Conservation (phyloP, 2,888 invertebrate genomes). For the Microdon myrmicae region DNA sequence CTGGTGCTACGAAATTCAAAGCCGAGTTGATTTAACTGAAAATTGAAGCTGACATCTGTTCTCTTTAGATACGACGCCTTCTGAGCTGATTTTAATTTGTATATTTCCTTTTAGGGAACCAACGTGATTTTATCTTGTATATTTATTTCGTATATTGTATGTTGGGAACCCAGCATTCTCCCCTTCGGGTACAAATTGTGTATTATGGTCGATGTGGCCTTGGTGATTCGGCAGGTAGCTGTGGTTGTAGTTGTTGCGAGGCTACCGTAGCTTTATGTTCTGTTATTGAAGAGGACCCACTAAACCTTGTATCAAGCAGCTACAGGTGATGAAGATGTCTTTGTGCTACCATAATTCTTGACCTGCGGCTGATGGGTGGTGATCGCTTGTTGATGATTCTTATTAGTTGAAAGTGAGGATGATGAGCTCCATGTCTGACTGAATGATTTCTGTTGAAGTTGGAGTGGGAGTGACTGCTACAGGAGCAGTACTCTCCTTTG, state of each 20-base stretch:
- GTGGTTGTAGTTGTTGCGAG: conserved; percentile 60
- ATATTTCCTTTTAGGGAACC: too few species aligned
- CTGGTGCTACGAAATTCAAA: too few species aligned
- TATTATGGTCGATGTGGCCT: too few species aligned
- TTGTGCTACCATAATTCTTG: conserved; percentile 63
- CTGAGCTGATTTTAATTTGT: too few species aligned
- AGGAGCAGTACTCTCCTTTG: conserved; percentile 66
- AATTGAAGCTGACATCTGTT: too few species aligned
- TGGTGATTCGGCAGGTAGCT: conserved; percentile 46
- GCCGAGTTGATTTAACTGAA: too few species aligned
- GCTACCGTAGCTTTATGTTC: conserved; percentile 68
- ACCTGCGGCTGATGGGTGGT: conserved; percentile 65
- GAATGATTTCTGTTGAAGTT: conserved; percentile 67
- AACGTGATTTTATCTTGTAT: too few species aligned
- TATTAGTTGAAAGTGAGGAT: conserved; percentile 65
- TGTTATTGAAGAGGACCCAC: conserved; percentile 61
- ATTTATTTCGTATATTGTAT: too few species aligned
- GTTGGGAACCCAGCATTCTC: too few species aligned
- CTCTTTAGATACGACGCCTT: too few species aligned
- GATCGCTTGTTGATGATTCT: conserved; percentile 50
- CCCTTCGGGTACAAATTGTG: too few species aligned
- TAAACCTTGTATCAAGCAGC: conserved; percentile 64
- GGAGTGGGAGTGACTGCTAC: conserved; percentile 65
- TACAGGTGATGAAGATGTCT: conserved; percentile 65
- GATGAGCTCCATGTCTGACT: conserved; percentile 63